Base-by-base conservation (phyloP, 2,113 vertebrate genomes). In the Thamnaconus septentrionalis region DNA sequence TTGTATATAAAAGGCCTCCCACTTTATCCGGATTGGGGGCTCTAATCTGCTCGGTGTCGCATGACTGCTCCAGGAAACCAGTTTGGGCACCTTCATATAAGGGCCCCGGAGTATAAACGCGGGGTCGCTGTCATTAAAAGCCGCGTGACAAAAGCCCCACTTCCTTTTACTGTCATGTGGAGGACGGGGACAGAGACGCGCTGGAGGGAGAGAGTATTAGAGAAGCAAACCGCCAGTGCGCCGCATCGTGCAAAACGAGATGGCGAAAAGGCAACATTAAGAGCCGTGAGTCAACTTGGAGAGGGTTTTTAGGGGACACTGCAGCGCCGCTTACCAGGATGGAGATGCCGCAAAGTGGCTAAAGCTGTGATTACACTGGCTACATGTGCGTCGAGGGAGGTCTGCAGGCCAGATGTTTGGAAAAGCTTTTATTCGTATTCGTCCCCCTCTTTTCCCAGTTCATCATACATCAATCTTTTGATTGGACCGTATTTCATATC, bases 1-100 rank as follows among this genome's bases (percentile, higher is more conserved):
- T 94, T 94, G 93, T 93, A 90, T 93, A 92, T 92, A 93, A 94
- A 93, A 93, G 91, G 91, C 88, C 78, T 89, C 82, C 18, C 18
- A 31, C 90, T 91, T 93, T 92, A 93, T 93, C 93, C 90, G 92
- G 92, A 94, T 93, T 93, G 90, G 61, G 18, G 79, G 75, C 79
- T 88, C 86, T 93, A 93, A 94, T 94, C 93, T 92, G 88, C 91
- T 93, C 88, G 84, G 91, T 89, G 91, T 91, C 88, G 92, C 92
- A 91, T 93, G 93, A 92, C 88, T 93, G 93, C 89, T 86, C 85
- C 89, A 91, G 91, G 91, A 91, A 93, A 86, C 90, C 88, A 81
- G 80, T 91, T 91, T 90, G 89, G 87, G 90, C 87, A 89, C 90
- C 89, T 91, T 92, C 83, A 82, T 87, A 89, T 88, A 87, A 87